Percentiles rank a stretch among this genome's conserved stretches.
phyloP scores from a whole-genome alignment of 2,797 vertebrate genomes.

The Crenichthys baileyi region DNA sequence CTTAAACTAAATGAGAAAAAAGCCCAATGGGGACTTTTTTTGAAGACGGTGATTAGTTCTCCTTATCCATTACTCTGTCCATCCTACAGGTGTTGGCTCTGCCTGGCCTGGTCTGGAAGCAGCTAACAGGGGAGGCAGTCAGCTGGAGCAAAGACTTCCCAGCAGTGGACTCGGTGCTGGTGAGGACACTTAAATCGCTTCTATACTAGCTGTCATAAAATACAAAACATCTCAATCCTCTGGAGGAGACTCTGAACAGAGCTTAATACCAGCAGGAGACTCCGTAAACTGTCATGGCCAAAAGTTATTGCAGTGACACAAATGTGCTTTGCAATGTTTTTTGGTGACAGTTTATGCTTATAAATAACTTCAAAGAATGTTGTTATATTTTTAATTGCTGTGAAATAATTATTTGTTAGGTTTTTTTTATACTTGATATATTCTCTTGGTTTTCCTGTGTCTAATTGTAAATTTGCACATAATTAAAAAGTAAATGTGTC shows the following conservation, averaged over 20 bases:
- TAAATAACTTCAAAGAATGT: no score
- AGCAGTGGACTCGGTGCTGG: constrained; percentile 94
- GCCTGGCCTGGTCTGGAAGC: constrained; percentile 97
- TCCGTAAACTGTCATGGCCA: no score
- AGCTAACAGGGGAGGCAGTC: constrained; percentile 92
- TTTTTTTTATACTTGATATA: no score
- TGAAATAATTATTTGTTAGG: no score
- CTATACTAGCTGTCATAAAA: not conserved
- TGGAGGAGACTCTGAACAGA: no score
- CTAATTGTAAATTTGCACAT: not conserved
- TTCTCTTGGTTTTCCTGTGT: not conserved
- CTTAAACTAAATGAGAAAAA: no score
- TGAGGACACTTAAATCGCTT: constrained; percentile 71
- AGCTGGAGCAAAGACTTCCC: constrained; percentile 97
- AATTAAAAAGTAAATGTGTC: not conserved
- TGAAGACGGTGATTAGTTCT: not conserved
- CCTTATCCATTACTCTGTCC: constrained; percentile 2
- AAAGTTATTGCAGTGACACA: no score
- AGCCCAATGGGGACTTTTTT: not conserved
- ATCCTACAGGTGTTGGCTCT: constrained; percentile 89
- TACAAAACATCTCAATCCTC: not conserved
- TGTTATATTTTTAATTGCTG: no score
- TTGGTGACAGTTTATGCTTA: no score
- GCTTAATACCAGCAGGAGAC: no score
- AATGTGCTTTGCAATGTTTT: no score